These are phyloP conservation scores for Clivina fossor DNA, from an alignment of 2,888 invertebrate genomes.

Conservation along the genomic window DNA sequence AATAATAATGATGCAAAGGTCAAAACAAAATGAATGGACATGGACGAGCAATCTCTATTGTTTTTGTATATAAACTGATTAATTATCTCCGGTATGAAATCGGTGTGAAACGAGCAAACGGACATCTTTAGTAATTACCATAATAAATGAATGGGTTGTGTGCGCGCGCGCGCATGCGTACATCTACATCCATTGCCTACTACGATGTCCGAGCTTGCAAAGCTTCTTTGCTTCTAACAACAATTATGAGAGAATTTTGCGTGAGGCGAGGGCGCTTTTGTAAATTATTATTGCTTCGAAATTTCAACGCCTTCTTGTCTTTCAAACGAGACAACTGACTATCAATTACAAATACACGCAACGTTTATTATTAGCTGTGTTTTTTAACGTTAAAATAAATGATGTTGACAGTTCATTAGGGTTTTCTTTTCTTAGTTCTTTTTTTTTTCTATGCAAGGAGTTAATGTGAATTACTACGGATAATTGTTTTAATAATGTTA, in stretches of 20 bases:
- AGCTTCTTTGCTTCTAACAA: background rate
- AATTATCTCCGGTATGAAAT: constrained; percentile 22
- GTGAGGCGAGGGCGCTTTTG: background rate
- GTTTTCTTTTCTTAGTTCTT: background rate
- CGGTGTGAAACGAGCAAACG: constrained; percentile 9
- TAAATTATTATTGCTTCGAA: background rate
- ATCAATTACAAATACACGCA: background rate
- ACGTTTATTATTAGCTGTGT: background rate
- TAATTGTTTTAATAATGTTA: no score
- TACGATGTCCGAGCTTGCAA: background rate
- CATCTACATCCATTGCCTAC: no score
- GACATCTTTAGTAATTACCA: constrained; percentile 20
- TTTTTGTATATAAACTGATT: constrained; percentile 23
- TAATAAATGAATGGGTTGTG: constrained; percentile 25
- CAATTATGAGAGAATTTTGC: constrained; percentile 15
- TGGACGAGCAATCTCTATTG: constrained; percentile 13
- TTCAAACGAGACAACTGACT: no score
- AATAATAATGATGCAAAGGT: no score
- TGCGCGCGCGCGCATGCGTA: background rate
- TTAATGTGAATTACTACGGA: no score
- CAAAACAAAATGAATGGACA: background rate
- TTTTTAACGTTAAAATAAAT: background rate
- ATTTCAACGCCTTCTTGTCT: no score
- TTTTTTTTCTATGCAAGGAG: background rate
- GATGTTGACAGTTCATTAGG: no score